Percentiles rank a stretch among this genome's conserved stretches.
phyloP scores from a whole-genome alignment of 2,797 vertebrate species.

The Acipenser oxyrinchus region DNA sequence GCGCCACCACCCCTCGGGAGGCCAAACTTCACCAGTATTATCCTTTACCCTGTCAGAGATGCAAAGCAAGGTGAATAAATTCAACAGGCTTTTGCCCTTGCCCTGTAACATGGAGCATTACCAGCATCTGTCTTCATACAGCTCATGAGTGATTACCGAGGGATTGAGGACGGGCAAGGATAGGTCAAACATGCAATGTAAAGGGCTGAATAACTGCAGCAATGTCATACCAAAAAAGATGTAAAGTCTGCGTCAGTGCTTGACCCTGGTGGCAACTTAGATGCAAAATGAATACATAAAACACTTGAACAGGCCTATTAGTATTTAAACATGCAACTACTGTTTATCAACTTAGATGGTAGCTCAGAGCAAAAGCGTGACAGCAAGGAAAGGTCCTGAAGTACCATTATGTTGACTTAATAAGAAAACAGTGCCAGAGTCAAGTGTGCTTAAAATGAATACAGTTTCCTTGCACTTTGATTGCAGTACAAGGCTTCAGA shows the following conservation, averaged over 20 bases:
- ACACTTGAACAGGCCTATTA: neutral
- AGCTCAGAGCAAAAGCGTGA: neutral
- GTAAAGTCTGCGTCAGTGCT: neutral
- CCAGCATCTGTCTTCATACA: no score
- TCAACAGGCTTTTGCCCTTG: no score
- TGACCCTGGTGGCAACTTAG: neutral
- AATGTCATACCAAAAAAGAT: neutral
- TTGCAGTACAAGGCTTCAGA: constrained; percentile 2
- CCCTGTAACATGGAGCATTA: no score
- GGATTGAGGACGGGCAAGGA: neutral
- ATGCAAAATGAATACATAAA: neutral
- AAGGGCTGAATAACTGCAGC: neutral
- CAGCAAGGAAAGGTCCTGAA: neutral
- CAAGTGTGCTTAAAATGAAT: neutral
- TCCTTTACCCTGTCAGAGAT: no score
- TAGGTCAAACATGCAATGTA: neutral
- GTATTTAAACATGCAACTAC: neutral
- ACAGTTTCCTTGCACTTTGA: neutral
- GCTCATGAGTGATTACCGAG: no score
- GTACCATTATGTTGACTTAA: constrained; percentile 1
- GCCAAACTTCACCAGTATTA: no score
- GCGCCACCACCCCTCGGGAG: no score
- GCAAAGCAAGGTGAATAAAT: no score
- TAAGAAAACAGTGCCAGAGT: neutral
- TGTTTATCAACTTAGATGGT: neutral